Base-by-base conservation (phyloP, 1,140 invertebrate genomes). In the Ruditapes philippinarum region DNA sequence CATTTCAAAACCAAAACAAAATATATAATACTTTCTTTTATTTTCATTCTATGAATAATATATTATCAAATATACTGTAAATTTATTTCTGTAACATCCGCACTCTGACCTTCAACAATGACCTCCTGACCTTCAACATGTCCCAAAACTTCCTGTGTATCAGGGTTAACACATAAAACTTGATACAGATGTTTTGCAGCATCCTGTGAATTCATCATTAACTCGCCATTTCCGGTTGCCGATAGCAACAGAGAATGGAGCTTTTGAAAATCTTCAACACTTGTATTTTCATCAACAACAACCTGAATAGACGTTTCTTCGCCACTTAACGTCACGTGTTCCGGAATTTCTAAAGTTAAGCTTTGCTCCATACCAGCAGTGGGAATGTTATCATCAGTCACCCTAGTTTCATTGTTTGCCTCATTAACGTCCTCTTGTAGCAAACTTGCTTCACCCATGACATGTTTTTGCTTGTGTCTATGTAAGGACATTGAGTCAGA, bases 401-500 rank as follows among this genome's bases (percentile, higher is more conserved):
- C 28, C 0, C n/a, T 86, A 17, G 25, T 40, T 89, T 57, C 5
- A 86, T 36, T 19, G 88, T 0, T n/a, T 11, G 60, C 57, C n/a
- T 70, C 17, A 81, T 14, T 68, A 14, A 36, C 88, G 74, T 87
- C 5, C n/a, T n/a, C 31, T 65, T 31, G 91, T 91, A 92, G 94
- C 87, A 92, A 82, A 87, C 93, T 95, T 19, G 95, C 95, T 81
- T 89, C 92, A 88, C 95, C 95, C 2, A 95, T 94, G 45, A 95
- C 95, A 84, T 96, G 96, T 28, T 89, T 91, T 45, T 94, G 70
- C 65, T 89, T 91, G 89, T 96, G 95, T 62, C 95, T 93, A 36
- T 93, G 94, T 1, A 96, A 90, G 57, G 94, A 94, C 81, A 95
- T 95, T 65, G 95, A 96, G 83, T 96, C 95, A 25, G 95, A 79